These are phyloP conservation scores for Drosophila miranda DNA, from an alignment of 1,140 invertebrate species.

Conservation along the genomic window DNA sequence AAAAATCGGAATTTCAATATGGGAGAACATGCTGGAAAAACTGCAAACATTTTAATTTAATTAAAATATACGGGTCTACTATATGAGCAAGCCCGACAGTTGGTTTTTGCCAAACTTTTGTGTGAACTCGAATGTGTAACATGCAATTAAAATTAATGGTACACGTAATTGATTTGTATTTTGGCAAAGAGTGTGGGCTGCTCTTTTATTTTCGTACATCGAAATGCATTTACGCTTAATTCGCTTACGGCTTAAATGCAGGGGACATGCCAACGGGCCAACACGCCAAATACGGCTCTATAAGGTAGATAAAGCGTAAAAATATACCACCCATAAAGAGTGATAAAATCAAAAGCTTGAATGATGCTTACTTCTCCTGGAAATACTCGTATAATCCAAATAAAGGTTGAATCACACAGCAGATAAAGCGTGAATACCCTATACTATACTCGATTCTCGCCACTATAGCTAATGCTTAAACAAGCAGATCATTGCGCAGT, in stretches of 20 bases:
- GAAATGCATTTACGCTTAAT: conserved; percentile 2
- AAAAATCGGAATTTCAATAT: conserved; percentile 29
- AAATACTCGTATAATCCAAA: too few relatives aligned
- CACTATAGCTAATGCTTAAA: not conserved
- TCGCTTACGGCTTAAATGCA: not conserved
- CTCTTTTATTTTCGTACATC: conserved; percentile 3
- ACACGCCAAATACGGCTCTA: too few relatives aligned
- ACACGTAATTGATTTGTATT: conserved; percentile 62
- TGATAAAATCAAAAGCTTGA: too few relatives aligned
- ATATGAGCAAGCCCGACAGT: conserved; percentile 13
- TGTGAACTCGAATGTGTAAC: conserved; percentile 13
- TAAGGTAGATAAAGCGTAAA: too few relatives aligned
- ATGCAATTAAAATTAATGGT: conserved; percentile 67
- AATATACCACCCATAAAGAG: too few relatives aligned
- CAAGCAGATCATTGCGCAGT: conserved; percentile 40
- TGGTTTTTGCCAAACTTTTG: conserved; percentile 7
- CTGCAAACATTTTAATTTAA: conserved; percentile 67
- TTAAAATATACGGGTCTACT: conserved; percentile 47
- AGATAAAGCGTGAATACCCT: not conserved
- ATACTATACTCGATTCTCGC: not conserved
- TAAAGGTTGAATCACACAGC: too few relatives aligned
- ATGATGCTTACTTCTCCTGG: too few relatives aligned
- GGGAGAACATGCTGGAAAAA: conserved; percentile 23
- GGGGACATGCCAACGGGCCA: too few relatives aligned
- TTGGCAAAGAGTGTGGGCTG: conserved; percentile 13